These are phyloP conservation scores for Pollenia griseotomentosa DNA, from an alignment of 2,888 invertebrate genomes.

Conservation along the genomic window DNA sequence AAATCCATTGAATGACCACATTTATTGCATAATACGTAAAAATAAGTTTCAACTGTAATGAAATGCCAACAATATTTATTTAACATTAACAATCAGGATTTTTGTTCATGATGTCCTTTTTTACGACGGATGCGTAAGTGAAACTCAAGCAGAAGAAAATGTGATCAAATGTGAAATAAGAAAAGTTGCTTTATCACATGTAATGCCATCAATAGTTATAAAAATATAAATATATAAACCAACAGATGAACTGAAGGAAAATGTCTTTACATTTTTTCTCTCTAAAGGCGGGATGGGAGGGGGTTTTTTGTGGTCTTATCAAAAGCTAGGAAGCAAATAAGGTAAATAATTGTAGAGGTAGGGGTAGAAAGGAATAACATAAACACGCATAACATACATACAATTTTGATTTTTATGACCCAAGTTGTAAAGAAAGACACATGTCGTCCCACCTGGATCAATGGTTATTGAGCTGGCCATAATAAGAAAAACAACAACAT, in stretches of 20 bases:
- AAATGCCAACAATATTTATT: conserved; percentile 70
- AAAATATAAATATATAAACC: conserved; percentile 42
- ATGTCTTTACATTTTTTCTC: conserved; percentile 10
- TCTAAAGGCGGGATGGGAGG: background rate
- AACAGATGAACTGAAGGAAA: conserved; percentile 33
- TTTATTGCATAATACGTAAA: conserved; percentile 67
- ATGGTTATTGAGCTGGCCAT: conserved; percentile 73
- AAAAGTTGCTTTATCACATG: conserved; percentile 72
- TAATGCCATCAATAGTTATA: conserved; percentile 62
- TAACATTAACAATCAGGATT: conserved; percentile 68
- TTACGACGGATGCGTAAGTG: conserved; percentile 28
- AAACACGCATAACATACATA: conserved; percentile 82
- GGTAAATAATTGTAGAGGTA: background rate
- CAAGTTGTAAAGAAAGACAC: conserved; percentile 72
- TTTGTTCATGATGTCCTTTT: conserved; percentile 51
- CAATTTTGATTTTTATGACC: conserved; percentile 82
- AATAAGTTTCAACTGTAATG: conserved; percentile 60
- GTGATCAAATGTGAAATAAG: conserved; percentile 48
- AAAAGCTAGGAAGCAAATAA: background rate
- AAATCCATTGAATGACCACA: conserved; percentile 66
- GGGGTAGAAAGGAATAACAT: conserved; percentile 24
- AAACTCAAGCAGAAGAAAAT: background rate
- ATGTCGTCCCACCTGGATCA: conserved; percentile 83
- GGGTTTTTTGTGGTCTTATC: conserved; percentile 10
- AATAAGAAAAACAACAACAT: conserved; percentile 74